Percentiles rank a stretch among this genome's conserved stretches.
phyloP scores from a whole-genome alignment of 2,888 invertebrate genomes.

The Gisinianus flammeolus region DNA sequence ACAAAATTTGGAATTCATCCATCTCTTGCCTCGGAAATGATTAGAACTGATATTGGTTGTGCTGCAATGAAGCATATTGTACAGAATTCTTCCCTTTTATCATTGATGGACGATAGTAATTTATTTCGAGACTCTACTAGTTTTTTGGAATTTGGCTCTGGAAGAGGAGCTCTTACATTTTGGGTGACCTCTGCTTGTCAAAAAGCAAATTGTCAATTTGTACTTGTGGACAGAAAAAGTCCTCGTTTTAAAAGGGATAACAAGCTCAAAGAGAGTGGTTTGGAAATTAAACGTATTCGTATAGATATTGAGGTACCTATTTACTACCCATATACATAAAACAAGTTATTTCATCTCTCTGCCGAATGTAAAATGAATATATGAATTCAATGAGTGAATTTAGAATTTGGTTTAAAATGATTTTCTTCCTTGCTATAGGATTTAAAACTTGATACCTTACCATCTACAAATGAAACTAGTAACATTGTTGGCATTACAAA shows the following conservation, averaged over 20 bases:
- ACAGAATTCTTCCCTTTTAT: slow-evolving; percentile 79
- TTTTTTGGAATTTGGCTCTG: slow-evolving; percentile 87
- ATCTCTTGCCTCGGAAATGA: slow-evolving; percentile 60
- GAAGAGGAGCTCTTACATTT: slow-evolving; percentile 84
- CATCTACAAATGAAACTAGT: slow-evolving; percentile 63
- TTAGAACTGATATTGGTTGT: slow-evolving; percentile 59
- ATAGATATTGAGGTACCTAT: slow-evolving; percentile 72
- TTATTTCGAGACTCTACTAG: slow-evolving; percentile 71
- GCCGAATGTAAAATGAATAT: background rate
- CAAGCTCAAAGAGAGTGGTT: slow-evolving; percentile 64
- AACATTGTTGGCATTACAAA: slow-evolving; percentile 76
- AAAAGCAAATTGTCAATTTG: slow-evolving; percentile 66
- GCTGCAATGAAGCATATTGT: slow-evolving; percentile 71
- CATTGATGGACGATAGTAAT: slow-evolving; percentile 69
- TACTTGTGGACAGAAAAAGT: slow-evolving; percentile 80
- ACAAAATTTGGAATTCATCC: slow-evolving; percentile 60
- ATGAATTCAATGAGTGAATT: background rate
- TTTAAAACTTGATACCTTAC: slow-evolving; percentile 69
- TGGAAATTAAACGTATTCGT: slow-evolving; percentile 70
- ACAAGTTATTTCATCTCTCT: no score
- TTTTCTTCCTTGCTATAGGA: slow-evolving; percentile 62
- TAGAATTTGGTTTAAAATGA: background rate
- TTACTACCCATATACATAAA: no score
- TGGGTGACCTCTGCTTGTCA: slow-evolving; percentile 73
- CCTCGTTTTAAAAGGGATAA: slow-evolving; percentile 82